Evolutionary conservation across 2,113 vertebrate genomes (phyloP), one percentile per base, ranked within the genome.

Genomic region (Scytalopus superciliaris): DNA sequence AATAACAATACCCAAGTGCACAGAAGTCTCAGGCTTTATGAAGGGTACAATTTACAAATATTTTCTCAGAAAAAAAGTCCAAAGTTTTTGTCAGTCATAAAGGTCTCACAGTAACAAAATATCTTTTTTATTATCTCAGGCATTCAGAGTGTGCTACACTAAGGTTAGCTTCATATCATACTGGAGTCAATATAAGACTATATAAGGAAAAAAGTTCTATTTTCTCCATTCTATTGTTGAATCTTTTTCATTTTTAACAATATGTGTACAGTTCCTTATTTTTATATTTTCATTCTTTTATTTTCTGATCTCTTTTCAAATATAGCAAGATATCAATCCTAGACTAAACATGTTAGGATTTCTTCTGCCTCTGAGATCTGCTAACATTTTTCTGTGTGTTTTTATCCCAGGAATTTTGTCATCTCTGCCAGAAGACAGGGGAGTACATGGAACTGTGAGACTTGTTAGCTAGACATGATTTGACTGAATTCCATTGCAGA

Each of bases 291-390:
- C 56, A 74, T 92, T 93, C 35, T 22, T 83, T 7, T 67, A 39
- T 89, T 87, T 95, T 93, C 50, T 55, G 35, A 37, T 44, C 17
- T 90, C 25, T 87, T 53, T 89, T 96, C 47, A 93, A 88, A 74
- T 68, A 75, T 10, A 87, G 59, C 33, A 95, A 89, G 18, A 62
- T 39, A 77, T 23, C 33, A 73, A 1, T 88, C 55, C 28, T 87
- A 91, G 90, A 95, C 85, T 93, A 95, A 93, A 90, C 47, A 74
- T 35, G 8, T 45, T 67, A 42, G 16, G 24, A 77, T 88, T 91
- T 56, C 13, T 80, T 90, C 84, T 84, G 52, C 45, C 31, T 73
- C 55, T 47, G 80, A 57, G 11, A 88, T 74, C 84, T 94, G 39
- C 35, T 88, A 80, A 92, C 72, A 89, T 91, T 94, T 81, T 92